phyloP scores from a whole-genome alignment of 2,113 vertebrate genomes.

The Noctilio leporinus region DNA sequence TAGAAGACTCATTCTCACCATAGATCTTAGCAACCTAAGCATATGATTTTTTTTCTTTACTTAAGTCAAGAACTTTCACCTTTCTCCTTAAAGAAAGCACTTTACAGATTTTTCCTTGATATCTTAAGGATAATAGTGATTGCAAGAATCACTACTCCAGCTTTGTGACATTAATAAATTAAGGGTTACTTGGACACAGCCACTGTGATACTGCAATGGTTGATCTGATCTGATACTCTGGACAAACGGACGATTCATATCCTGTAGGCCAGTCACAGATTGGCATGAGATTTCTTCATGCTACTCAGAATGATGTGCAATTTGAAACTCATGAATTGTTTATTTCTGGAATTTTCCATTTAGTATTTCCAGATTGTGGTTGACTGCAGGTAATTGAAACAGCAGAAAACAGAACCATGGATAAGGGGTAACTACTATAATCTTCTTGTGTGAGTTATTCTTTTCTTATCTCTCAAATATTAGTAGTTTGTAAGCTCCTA shows the following conservation, averaged over 20 bases:
- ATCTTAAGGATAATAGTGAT: no score
- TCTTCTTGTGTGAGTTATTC: neutral
- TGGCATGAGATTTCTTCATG: neutral
- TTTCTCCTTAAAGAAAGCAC: neutral
- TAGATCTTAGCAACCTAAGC: neutral
- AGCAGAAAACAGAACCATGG: neutral
- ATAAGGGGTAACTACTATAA: neutral
- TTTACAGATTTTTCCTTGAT: neutral
- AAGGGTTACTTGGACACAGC: neutral
- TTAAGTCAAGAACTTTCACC: neutral
- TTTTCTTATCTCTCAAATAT: conserved; percentile 15
- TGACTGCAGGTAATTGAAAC: neutral
- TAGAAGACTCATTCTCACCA: neutral
- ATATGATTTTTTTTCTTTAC: neutral
- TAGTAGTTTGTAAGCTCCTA: neutral
- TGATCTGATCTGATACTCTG: neutral
- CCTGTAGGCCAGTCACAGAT: neutral
- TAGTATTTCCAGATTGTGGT: neutral
- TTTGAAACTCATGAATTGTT: neutral
- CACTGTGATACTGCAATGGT: neutral
- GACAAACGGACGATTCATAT: neutral
- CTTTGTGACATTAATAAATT: neutral
- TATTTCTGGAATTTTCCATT: neutral
- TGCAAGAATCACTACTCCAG: neutral
- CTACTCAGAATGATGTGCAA: neutral